These are phyloP conservation scores for Pyrocoelia pectoralis DNA, from an alignment of 2,888 invertebrate species.

Conservation along the genomic window DNA sequence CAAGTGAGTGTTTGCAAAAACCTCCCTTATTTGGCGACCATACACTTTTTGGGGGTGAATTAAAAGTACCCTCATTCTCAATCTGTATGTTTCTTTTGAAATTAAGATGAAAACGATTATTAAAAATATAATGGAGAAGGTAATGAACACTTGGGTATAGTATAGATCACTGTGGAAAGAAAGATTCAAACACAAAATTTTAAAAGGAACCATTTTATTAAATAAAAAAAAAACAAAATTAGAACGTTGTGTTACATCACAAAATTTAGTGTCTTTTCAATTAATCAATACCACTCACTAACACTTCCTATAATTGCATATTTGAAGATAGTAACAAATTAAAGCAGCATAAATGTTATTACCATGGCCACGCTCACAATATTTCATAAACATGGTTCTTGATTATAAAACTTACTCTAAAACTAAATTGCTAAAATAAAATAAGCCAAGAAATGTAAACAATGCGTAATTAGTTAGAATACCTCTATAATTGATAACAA, in stretches of 20 bases:
- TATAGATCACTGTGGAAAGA: too few species aligned
- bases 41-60: too few species aligned
- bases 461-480: slow-evolving; percentile 6
- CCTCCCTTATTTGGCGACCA: too few species aligned
- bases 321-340: slow-evolving; percentile 2
- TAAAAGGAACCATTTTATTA: slow-evolving; percentile 5
- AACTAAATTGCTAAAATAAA: slow-evolving; percentile 24
- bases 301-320: background rate
- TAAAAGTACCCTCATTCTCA: too few species aligned
- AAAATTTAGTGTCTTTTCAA: slow-evolving; percentile 12
- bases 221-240: background rate
- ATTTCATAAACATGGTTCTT: slow-evolving; percentile 32
- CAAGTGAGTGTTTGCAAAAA: too few species aligned
- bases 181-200: background rate
- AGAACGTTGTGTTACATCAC: slow-evolving; percentile 15
- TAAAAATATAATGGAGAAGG: too few species aligned
- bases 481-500: background rate
- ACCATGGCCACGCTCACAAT: slow-evolving; percentile 31
- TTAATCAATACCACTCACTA: slow-evolving; percentile 8
- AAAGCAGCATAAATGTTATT: slow-evolving; percentile 33
- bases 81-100: too few species aligned
- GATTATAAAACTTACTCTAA: slow-evolving; percentile 26
- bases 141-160: too few species aligned
- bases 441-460: slow-evolving; percentile 14
- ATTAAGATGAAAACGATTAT: too few species aligned